These are phyloP conservation scores for Hippocampus guttulatus DNA, from an alignment of 2,113 vertebrate genomes.

Conservation along the genomic window DNA sequence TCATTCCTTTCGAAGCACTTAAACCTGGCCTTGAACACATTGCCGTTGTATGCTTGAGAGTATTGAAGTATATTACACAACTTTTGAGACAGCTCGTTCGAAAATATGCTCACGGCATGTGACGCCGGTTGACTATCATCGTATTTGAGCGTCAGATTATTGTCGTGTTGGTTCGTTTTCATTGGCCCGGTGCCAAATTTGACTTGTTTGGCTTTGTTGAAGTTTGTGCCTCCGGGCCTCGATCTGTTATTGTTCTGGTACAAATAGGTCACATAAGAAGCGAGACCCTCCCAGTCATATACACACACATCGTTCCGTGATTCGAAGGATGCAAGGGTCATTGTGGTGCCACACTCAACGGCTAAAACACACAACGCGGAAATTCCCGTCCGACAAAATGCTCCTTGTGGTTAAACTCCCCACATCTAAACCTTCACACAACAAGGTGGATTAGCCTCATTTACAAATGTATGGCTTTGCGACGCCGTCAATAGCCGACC, in stretches of 20 bases:
- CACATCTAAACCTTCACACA: slow-evolving; percentile 41
- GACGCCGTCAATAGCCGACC: slow-evolving; percentile 79
- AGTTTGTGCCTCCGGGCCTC: slow-evolving; percentile 69
- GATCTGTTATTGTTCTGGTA: slow-evolving; percentile 83
- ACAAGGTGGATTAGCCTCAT: slow-evolving; percentile 85
- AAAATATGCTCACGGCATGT: neutral
- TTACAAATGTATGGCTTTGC: slow-evolving; percentile 96
- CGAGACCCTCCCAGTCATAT: slow-evolving; percentile 79
- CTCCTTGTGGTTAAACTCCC: slow-evolving; percentile 77
- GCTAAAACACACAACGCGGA: slow-evolving; percentile 43
- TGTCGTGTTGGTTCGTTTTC: neutral
- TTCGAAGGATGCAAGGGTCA: slow-evolving; percentile 83
- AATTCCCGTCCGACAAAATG: slow-evolving; percentile 91
- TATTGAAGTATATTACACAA: neutral
- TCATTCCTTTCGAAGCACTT: neutral
- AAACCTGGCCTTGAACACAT: neutral
- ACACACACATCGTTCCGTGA: slow-evolving; percentile 56
- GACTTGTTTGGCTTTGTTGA: slow-evolving; percentile 23
- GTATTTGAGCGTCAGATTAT: neutral
- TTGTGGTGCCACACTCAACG: slow-evolving; percentile 78
- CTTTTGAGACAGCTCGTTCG: neutral
- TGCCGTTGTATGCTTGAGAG: neutral
- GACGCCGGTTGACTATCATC: neutral
- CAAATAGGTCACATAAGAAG: slow-evolving; percentile 80
- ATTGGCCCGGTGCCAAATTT: neutral